Evolutionary conservation across 2,113 vertebrate genomes (phyloP).

Genomic region (Gallinago media): DNA sequence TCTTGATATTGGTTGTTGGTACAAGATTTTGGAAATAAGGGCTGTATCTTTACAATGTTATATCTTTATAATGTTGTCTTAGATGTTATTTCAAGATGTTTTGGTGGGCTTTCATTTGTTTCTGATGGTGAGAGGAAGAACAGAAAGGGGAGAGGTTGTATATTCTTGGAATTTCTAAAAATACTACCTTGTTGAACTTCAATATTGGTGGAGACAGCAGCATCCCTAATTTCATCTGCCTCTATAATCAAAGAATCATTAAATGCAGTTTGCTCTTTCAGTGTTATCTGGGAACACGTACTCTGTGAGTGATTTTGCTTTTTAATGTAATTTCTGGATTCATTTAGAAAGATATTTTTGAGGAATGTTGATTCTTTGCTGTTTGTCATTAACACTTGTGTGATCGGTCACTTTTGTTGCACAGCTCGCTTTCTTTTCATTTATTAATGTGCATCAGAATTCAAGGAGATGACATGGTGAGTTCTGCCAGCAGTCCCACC

Average conservation of each 20-base stretch:
- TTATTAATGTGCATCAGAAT: background rate
- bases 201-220: background rate
- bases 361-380: background rate
- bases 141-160: background rate
- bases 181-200: background rate
- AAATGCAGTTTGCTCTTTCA: background rate
- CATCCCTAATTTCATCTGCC: background rate
- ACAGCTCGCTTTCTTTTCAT: background rate
- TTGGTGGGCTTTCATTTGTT: background rate
- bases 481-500: background rate
- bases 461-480: background rate
- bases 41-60: background rate
- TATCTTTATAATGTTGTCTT: background rate
- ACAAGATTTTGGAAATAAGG: background rate
- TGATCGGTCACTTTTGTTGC: background rate
- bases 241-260: background rate
- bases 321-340: background rate
- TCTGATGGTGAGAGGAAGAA: background rate
- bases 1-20: background rate
- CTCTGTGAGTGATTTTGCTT: background rate
- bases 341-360: background rate
- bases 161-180: background rate
- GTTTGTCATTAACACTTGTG: background rate
- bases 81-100: background rate
- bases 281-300: background rate